These are phyloP conservation scores for Proterorhinus semilunaris DNA, from an alignment of 2,113 vertebrate species.

Conservation along the genomic window DNA sequence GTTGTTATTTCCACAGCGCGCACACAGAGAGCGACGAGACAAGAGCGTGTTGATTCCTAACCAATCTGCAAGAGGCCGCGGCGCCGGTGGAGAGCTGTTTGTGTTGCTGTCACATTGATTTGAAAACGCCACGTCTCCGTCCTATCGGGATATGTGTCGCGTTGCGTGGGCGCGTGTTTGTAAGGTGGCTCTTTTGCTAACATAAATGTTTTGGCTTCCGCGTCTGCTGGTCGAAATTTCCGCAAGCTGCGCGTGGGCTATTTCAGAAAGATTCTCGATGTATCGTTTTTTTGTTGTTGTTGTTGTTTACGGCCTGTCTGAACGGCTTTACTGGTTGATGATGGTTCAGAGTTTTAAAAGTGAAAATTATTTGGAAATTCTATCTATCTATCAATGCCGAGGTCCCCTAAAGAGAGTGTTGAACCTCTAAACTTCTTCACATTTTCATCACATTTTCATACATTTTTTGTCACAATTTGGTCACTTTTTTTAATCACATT, in stretches of 20 bases:
- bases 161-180: constrained; percentile 2
- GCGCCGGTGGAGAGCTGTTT: constrained; percentile 7
- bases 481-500: no score
- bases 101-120: constrained; percentile 55
- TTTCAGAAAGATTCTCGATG: not conserved
- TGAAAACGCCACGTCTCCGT: constrained; percentile 34
- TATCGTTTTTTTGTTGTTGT: not conserved
- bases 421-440: no score
- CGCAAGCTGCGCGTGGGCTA: constrained; percentile 2
- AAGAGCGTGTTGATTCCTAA: constrained; percentile 24
- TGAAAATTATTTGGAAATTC: not conserved
- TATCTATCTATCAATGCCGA: no score
- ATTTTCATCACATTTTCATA: no score
- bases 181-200: constrained; percentile 20
- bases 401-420: no score
- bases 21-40: constrained; percentile 1
- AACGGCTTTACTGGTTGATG: constrained; percentile 3
- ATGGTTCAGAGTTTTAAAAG: not conserved
- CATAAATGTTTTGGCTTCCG: not conserved
- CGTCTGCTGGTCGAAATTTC: not conserved
- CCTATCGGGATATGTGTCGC: not conserved
- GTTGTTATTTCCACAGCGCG: constrained; percentile 50
- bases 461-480: no score
- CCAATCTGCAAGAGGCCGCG: constrained; percentile 14
- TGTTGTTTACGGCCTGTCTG: constrained; percentile 8